phyloP scores from a whole-genome alignment of 2,888 invertebrate species.

The Stenchaetothrips biformis region DNA sequence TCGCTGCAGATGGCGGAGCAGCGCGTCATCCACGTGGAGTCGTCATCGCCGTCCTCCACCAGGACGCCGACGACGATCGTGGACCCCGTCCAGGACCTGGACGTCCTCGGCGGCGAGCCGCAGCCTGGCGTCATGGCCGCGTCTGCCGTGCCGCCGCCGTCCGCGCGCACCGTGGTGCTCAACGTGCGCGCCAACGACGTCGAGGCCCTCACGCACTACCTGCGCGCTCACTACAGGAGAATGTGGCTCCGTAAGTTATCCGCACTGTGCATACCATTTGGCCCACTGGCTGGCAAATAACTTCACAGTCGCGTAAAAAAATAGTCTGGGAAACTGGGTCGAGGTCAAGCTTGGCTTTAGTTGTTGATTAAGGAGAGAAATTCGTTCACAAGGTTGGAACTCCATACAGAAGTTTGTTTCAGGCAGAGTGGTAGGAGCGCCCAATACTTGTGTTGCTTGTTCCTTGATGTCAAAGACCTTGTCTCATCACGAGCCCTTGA shows the following conservation, averaged over 20 bases:
- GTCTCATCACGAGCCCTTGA: no score
- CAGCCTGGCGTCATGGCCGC: not conserved
- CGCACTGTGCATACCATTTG: not conserved
- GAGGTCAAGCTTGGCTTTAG: no score
- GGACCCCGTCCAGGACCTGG: not conserved
- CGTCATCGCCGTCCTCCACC: not conserved
- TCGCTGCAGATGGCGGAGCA: not conserved
- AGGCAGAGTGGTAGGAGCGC: no score
- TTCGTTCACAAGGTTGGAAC: no score
- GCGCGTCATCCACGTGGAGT: not conserved
- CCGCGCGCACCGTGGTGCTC: not conserved
- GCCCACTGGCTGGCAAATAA: no score
- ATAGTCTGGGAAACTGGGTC: no score
- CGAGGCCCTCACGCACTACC: not conserved
- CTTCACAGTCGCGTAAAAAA: no score
- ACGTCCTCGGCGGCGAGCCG: not conserved
- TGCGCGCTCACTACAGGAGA: not conserved
- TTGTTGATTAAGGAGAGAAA: no score
- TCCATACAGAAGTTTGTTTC: no score
- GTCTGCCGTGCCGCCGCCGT: not conserved
- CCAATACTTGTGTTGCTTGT: no score
- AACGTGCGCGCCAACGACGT: not conserved
- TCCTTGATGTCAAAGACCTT: no score
- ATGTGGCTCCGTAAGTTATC: not conserved
- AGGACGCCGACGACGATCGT: not conserved